Percentiles rank a stretch among this genome's conserved stretches.
phyloP scores from a whole-genome alignment of 1,140 invertebrate species.

The Drosophila prosaltans region DNA sequence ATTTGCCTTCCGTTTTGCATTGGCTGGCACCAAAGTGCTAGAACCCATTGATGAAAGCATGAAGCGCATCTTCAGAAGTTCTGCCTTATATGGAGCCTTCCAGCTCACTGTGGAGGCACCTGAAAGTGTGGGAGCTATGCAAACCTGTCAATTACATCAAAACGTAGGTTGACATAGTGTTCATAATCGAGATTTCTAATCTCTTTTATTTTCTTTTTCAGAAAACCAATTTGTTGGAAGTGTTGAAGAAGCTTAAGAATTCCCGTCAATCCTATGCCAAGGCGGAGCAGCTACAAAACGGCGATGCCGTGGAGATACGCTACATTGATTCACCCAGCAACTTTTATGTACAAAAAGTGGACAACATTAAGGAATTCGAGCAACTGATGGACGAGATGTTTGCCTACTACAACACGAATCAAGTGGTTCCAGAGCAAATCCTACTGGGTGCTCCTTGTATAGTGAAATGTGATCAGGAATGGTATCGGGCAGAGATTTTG shows the following conservation, averaged over 20 bases:
- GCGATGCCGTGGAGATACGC: conserved; percentile 86
- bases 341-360: conserved; percentile 89
- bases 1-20: conserved; percentile 88
- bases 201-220: conserved; percentile 15
- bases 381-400: conserved; percentile 81
- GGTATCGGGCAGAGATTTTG: conserved; percentile 88
- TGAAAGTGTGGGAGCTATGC: conserved; percentile 87
- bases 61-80: conserved; percentile 87
- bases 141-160: conserved; percentile 87
- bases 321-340: conserved; percentile 88
- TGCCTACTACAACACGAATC: conserved; percentile 72
- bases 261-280: conserved; percentile 84
- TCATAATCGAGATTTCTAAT: background rate
- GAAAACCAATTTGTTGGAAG: conserved; percentile 83
- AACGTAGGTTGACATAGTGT: conserved; percentile 45
- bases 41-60: conserved; percentile 86
- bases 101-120: conserved; percentile 86
- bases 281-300: conserved; percentile 84
- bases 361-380: conserved; percentile 85
- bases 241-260: conserved; percentile 83
- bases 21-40: conserved; percentile 87
- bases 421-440: conserved; percentile 84
- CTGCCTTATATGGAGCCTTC: conserved; percentile 86
- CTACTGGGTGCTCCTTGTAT: conserved; percentile 87
- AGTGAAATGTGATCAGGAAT: conserved; percentile 89